A percentile compares a stretch with the other conserved stretches of the same genome.
phyloP scores from a whole-genome alignment of 2,888 invertebrate genomes.

The Tromatobia lineatoria region DNA sequence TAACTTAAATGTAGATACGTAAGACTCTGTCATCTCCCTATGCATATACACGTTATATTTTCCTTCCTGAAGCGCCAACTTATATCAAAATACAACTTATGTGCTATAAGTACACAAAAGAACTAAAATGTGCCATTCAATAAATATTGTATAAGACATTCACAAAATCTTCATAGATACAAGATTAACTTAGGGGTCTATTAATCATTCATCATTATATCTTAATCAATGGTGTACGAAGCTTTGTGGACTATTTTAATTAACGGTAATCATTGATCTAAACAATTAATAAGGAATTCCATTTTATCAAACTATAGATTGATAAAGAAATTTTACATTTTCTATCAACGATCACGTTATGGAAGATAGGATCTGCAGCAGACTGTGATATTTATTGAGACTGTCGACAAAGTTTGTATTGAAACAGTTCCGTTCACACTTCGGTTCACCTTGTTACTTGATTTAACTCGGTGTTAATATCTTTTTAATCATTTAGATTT shows the following conservation, averaged over 20 bases:
- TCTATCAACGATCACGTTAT: neutral
- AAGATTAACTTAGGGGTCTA: too few relatives aligned
- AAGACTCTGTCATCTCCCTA: conserved; percentile 75
- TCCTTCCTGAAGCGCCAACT: conserved; percentile 3
- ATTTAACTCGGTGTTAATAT: conserved; percentile 22
- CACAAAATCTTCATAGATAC: too few relatives aligned
- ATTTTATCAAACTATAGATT: too few relatives aligned
- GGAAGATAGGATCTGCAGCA: conserved; percentile 21
- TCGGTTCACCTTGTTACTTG: neutral
- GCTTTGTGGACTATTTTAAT: too few relatives aligned
- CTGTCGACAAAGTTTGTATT: conserved; percentile 26
- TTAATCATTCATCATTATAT: too few relatives aligned
- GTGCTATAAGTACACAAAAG: conserved; percentile 23
- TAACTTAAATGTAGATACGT: conserved; percentile 70
- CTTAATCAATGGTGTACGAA: too few relatives aligned
- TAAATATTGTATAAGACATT: neutral
- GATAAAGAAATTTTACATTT: too few relatives aligned
- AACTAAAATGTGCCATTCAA: conserved; percentile 18
- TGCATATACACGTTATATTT: conserved; percentile 71
- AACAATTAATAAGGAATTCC: too few relatives aligned
- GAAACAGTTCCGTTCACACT: conserved; percentile 27
- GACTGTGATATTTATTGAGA: conserved; percentile 44
- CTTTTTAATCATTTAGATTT: conserved; percentile 42
- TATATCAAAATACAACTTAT: conserved; percentile 16
- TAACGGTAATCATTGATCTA: too few relatives aligned